Evolutionary conservation across 2,113 vertebrate species (phyloP).

Genomic region (Buteo buteo): DNA sequence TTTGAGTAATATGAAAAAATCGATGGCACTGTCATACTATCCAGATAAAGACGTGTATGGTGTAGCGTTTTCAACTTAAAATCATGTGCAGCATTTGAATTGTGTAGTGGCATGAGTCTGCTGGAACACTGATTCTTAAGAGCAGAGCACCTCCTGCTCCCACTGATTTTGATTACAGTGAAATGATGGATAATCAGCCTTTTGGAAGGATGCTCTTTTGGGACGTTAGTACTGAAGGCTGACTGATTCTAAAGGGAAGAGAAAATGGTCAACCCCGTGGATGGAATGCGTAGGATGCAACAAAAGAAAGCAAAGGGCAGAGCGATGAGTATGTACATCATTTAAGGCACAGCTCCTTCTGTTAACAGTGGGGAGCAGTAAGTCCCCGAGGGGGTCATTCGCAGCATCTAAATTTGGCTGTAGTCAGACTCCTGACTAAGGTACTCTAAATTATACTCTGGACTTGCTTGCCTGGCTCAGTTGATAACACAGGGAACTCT

Average conservation of each 20-base stretch:
- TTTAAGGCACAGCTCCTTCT: background rate
- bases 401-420: background rate
- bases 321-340: background rate
- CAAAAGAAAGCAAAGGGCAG: background rate
- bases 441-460: background rate
- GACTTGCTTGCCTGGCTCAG: background rate
- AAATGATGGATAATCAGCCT: background rate
- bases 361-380: background rate
- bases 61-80: background rate
- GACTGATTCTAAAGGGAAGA: background rate
- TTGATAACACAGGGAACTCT: background rate
- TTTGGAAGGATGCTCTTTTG: background rate
- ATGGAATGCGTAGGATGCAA: background rate
- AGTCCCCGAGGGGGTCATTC: background rate
- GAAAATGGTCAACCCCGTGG: background rate
- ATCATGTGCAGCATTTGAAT: background rate
- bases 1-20: background rate
- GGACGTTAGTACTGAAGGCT: background rate
- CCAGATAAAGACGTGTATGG: background rate
- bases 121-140: background rate
- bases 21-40: background rate
- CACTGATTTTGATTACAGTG: rapidly evolving
- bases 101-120: background rate
- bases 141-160: background rate
- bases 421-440: background rate